A percentile compares a stretch with the other conserved stretches of the same genome.
Evolutionary conservation across 2,113 vertebrate genomes (phyloP).

Genomic region (Pygoscelis antarcticus): DNA sequence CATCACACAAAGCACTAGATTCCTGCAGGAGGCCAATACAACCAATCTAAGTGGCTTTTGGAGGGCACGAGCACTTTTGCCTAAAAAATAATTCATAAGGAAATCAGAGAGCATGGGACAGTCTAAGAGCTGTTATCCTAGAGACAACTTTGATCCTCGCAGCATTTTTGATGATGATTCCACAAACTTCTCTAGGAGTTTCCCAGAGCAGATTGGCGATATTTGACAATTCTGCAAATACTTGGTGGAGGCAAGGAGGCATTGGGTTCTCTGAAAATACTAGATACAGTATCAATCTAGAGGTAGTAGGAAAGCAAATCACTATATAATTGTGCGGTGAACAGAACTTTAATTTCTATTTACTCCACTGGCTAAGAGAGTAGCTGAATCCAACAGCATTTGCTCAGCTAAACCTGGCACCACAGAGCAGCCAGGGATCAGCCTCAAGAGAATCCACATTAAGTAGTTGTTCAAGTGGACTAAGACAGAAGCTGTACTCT

Average conservation of each 20-base stretch:
- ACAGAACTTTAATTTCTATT: not conserved
- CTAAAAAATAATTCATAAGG: not conserved
- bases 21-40: not conserved
- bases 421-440: not conserved
- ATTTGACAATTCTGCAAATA: not conserved
- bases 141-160: not conserved
- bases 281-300: not conserved
- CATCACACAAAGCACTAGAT: not conserved
- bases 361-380: not conserved
- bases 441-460: not conserved
- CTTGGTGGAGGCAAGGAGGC: not conserved
- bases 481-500: not conserved
- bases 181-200: not conserved
- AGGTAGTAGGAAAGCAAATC: not conserved
- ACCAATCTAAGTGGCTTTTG: not conserved
- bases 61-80: not conserved
- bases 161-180: not conserved
- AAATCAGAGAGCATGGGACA: not conserved
- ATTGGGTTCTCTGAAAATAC: not conserved
- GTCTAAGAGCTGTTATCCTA: not conserved
- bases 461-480: not conserved
- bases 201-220: not conserved
- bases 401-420: not conserved
- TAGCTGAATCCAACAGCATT: not conserved
- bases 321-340: not conserved